A percentile compares a stretch with the other conserved stretches of the same genome.
These are phyloP conservation scores for Malacosoma neustria DNA, from an alignment of 2,888 invertebrate species.

Conservation along the genomic window DNA sequence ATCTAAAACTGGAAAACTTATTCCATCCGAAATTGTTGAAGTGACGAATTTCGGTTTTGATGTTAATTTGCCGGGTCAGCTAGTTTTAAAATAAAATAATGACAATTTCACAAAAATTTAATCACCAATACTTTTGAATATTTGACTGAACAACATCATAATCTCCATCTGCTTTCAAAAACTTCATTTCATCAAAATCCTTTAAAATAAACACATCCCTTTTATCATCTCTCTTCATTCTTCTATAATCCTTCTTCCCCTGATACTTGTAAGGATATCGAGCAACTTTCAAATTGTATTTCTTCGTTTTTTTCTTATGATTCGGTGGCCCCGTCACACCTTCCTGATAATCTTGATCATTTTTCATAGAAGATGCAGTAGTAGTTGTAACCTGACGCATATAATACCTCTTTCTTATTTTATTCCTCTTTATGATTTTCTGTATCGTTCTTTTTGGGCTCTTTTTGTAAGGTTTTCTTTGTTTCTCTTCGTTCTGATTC, in stretches of 20 bases:
- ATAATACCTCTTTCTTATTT: conserved; percentile 31
- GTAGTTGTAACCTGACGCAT: conserved; percentile 24
- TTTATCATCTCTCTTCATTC: conserved; percentile 30
- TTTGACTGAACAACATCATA: conserved; percentile 36
- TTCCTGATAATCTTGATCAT: conserved; percentile 25
- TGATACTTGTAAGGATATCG: conserved; percentile 45
- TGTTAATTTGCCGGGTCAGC: too few relatives aligned
- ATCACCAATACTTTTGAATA: conserved; percentile 43
- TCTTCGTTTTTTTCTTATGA: conserved; percentile 30
- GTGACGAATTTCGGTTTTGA: too few relatives aligned
- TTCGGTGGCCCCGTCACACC: conserved; percentile 26
- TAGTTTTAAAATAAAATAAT: too few relatives aligned
- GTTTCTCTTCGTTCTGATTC: conserved; percentile 27
- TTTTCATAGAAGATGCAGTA: conserved; percentile 20
- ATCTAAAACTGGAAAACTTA: too few relatives aligned
- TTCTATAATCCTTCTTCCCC: conserved; percentile 26
- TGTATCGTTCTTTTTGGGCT: conserved; percentile 50
- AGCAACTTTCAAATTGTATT: conserved; percentile 26
- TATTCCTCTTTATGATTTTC: conserved; percentile 57
- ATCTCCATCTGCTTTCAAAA: conserved; percentile 35
- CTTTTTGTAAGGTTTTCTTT: conserved; percentile 35
- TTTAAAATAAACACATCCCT: conserved; percentile 37
- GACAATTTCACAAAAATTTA: too few relatives aligned
- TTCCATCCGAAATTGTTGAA: too few relatives aligned
- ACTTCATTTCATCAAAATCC: conserved; percentile 50